A percentile compares a stretch with the other conserved stretches of the same genome.
These are phyloP conservation scores for Sorex araneus DNA, from an alignment of 2,113 vertebrate species.

Conservation along the genomic window DNA sequence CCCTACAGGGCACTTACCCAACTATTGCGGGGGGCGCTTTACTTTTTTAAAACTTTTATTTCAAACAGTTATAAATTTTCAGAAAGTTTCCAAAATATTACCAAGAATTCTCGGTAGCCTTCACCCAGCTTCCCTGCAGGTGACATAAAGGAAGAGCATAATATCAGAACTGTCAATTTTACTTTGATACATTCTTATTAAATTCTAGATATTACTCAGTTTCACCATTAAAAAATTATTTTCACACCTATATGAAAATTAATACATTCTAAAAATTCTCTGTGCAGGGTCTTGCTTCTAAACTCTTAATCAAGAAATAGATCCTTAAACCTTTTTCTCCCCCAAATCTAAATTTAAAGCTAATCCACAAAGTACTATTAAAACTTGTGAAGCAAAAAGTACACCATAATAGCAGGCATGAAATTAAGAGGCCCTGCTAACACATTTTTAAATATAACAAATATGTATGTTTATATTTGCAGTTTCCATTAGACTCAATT, in stretches of 20 bases:
- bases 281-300: slow-evolving; percentile 51
- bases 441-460: slow-evolving; percentile 33
- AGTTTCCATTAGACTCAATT: slow-evolving; percentile 12
- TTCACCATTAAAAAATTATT: neutral
- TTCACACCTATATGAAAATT: slow-evolving; percentile 2
- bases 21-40: slow-evolving; percentile 6
- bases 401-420: slow-evolving; percentile 9
- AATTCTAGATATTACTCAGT: neutral
- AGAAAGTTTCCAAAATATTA: slow-evolving; percentile 40
- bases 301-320: slow-evolving; percentile 31
- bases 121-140: neutral
- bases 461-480: slow-evolving; percentile 20
- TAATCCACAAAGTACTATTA: slow-evolving; percentile 54
- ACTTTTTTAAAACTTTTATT: slow-evolving; percentile 44
- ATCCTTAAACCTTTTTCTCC: neutral
- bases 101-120: slow-evolving; percentile 1
- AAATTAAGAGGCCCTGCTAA: slow-evolving; percentile 41
- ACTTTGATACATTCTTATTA: neutral
- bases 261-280: neutral
- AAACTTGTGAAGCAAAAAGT: slow-evolving; percentile 27
- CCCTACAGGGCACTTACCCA: neutral
- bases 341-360: slow-evolving; percentile 59
- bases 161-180: neutral
- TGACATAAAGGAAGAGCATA: no score
- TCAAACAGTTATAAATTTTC: slow-evolving; percentile 5